Evolutionary conservation across 1,140 invertebrate species (phyloP), one percentile per base, ranked within the genome.

Genomic region (Mercenaria mercenaria): DNA sequence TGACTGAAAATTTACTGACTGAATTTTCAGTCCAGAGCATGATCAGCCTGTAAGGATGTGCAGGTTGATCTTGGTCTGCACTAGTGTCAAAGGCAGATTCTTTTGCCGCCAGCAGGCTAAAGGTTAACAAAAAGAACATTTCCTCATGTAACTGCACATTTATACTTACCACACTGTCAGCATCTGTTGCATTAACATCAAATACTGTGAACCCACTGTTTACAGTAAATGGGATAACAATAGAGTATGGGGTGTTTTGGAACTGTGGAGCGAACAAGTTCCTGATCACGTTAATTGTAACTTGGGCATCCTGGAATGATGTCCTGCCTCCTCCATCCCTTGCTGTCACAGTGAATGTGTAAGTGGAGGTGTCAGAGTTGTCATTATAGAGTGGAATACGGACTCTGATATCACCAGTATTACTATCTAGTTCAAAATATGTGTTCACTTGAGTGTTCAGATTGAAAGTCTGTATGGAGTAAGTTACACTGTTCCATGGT

Each of bases 241-340:
- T 79, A 11, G 47, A 59, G 74, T 95, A 93, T 18, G 93, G 93
- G 47, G 61, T 64, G 43, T 90, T 97, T 2, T 97, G 97, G 94
- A 99, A 99, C 26, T 98, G 97, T 15, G 99, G 99, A 0, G 96
- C 87, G 41, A 94, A 93, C 50, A 96, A 93, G 80, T 96, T 96
- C 18, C 94, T 85, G 39, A 93, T 92, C 84, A 95, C 94, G 34
- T 85, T 93, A 20, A 95, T 96, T 11, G 52, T 92, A 0, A 95
- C 94, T 76, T 81, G 88, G 15, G 94, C 91, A 41, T 80, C 72
- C 11, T 85, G 69, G 26, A 41, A 29, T 8, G 91, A 72, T 15
- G 69, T n/a, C 10, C 91, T 91, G 32, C 6, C 82, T n/a, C 91
- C 93, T 11, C 89, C 89, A 72, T 94, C 93, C 39, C 26, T 77